A percentile compares a stretch with the other conserved stretches of the same genome.
Evolutionary conservation across 2,113 vertebrate species (phyloP).

Genomic region (Zosterops lateralis): DNA sequence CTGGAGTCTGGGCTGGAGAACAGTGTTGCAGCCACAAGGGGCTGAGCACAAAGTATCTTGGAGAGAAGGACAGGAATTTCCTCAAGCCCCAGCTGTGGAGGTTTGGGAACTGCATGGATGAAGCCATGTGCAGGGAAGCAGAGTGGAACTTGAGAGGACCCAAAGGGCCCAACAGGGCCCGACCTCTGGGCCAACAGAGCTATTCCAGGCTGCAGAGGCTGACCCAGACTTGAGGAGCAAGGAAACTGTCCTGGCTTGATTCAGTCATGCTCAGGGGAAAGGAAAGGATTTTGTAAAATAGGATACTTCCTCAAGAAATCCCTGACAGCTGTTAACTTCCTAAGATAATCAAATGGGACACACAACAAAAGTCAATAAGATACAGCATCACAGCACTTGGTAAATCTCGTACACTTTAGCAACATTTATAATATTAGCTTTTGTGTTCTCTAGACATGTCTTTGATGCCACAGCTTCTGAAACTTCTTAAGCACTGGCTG

Average conservation of each 20-base stretch:
- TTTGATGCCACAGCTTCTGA: not conserved
- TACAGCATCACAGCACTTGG: not conserved
- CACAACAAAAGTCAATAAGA: not conserved
- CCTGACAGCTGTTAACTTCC: not conserved
- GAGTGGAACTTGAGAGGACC: not conserved
- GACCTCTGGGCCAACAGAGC: accelerated
- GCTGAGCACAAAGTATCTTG: not conserved
- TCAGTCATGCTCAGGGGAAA: not conserved
- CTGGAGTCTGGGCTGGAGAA: not conserved
- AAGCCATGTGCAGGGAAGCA: not conserved
- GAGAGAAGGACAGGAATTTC: not conserved
- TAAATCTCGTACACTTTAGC: not conserved
- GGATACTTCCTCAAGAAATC: not conserved
- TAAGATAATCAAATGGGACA: not conserved
- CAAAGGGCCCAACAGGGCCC: accelerated
- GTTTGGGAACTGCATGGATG: not conserved
- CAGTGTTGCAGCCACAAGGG: not conserved
- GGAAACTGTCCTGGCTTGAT: not conserved
- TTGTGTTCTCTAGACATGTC: not conserved
- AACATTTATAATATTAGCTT: not conserved
- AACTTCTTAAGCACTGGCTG: not conserved
- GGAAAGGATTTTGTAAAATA: not conserved
- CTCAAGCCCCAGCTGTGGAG: not conserved
- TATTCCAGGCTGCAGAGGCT: not conserved
- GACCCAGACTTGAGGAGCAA: not conserved